These are phyloP conservation scores for Scolopax rusticola DNA, from an alignment of 2,797 vertebrate genomes.

Conservation along the genomic window DNA sequence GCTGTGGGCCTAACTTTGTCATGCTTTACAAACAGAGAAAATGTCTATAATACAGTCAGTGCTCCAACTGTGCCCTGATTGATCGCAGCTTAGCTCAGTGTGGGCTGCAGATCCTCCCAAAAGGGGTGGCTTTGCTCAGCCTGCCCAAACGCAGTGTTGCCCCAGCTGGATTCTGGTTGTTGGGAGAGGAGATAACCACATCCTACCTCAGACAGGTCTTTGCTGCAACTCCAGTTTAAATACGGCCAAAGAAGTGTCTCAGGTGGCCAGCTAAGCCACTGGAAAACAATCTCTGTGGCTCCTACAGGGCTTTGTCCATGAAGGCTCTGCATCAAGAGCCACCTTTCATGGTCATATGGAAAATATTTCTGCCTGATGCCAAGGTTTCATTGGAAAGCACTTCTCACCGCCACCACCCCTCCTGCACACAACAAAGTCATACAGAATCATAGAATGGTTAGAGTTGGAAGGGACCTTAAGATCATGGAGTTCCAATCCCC, in stretches of 20 bases:
- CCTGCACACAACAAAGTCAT: background rate
- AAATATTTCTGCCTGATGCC: background rate
- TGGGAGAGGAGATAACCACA: background rate
- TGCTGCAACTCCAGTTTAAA: background rate
- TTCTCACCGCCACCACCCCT: background rate
- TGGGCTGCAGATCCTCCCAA: background rate
- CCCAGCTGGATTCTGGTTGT: background rate
- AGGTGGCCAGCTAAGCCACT: background rate
- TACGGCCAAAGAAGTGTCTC: accelerated
- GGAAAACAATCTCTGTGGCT: background rate
- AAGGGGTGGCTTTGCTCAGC: background rate
- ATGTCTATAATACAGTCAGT: background rate
- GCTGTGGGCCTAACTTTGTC: background rate
- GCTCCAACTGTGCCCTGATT: background rate
- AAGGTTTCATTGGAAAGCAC: background rate
- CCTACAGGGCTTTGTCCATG: background rate
- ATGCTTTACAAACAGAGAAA: background rate
- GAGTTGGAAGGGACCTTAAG: too few relatives aligned
- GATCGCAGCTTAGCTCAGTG: background rate
- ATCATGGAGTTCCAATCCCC: too few relatives aligned
- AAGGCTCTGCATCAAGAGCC: background rate
- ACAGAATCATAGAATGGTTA: too few relatives aligned
- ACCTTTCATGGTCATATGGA: background rate
- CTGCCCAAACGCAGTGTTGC: background rate
- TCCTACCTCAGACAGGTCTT: background rate